These are phyloP conservation scores for Uropetala carovei DNA, from an alignment of 2,888 invertebrate genomes.

Conservation along the genomic window DNA sequence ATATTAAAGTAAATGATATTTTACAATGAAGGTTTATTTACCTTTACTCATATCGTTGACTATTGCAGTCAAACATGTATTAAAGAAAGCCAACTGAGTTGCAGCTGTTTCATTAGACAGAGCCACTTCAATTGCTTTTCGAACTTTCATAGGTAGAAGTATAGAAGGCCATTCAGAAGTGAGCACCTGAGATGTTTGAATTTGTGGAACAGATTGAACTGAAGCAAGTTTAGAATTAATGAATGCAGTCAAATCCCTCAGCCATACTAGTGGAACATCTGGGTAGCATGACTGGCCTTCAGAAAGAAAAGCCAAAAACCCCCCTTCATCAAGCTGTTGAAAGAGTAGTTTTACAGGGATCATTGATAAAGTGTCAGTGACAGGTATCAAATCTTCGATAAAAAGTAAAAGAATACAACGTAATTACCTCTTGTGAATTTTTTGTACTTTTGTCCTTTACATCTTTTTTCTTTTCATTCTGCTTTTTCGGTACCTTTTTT, in stretches of 20 bases:
- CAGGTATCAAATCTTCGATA: neutral
- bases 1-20: neutral
- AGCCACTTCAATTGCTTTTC: constrained; percentile 75
- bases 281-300: constrained; percentile 82
- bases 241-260: constrained; percentile 83
- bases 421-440: constrained; percentile 28
- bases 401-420: neutral
- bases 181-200: constrained; percentile 66
- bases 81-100: constrained; percentile 83
- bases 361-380: neutral
- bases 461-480: constrained; percentile 47
- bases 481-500: constrained; percentile 67
- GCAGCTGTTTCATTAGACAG: constrained; percentile 80
- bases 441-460: constrained; percentile 3
- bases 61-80: constrained; percentile 83
- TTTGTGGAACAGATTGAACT: constrained; percentile 77
- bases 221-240: constrained; percentile 80
- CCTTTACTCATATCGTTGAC: constrained; percentile 86
- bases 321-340: constrained; percentile 68
- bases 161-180: constrained; percentile 78
- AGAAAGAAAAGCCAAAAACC: constrained; percentile 72
- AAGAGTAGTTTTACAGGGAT: neutral
- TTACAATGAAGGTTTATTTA: constrained; percentile 68
- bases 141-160: constrained; percentile 76
- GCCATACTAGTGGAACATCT: constrained; percentile 83